phyloP scores from a whole-genome alignment of 2,888 invertebrate species.

The Hirtodrosophila cameraria region DNA sequence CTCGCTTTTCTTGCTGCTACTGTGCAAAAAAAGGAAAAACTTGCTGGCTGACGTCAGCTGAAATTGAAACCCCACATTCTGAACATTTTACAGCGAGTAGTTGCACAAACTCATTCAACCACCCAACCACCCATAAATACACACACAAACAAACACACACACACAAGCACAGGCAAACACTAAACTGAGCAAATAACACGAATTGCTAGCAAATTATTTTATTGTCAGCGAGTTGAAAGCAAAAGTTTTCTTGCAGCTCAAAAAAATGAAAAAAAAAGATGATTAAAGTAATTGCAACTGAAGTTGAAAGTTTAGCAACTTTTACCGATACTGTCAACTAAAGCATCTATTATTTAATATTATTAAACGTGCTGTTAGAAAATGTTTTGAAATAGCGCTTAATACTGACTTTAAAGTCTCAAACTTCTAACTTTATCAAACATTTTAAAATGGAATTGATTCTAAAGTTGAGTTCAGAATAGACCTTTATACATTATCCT shows the following conservation, averaged over 20 bases:
- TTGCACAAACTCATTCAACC: conserved; percentile 13
- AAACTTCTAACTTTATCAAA: too few relatives aligned
- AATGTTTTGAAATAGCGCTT: too few relatives aligned
- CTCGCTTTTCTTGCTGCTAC: conserved; percentile 1
- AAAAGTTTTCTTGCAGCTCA: conserved; percentile 24
- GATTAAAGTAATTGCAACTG: too few relatives aligned
- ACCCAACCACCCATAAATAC: conserved; percentile 7
- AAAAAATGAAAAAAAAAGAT: neutral
- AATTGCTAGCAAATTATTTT: conserved; percentile 20
- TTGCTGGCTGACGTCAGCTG: conserved; percentile 48
- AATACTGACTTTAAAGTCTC: too few relatives aligned
- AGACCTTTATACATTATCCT: too few relatives aligned
- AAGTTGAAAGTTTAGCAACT: too few relatives aligned
- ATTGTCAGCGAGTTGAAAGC: conserved; percentile 8
- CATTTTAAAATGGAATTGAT: too few relatives aligned
- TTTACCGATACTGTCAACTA: too few relatives aligned
- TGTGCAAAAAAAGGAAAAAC: conserved; percentile 16
- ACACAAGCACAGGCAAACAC: conserved; percentile 3
- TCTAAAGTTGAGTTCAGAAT: too few relatives aligned
- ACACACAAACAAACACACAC: conserved; percentile 2
- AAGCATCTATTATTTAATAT: too few relatives aligned
- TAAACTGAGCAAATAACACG: conserved; percentile 29
- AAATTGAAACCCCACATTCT: neutral
- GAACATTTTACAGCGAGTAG: conserved; percentile 8
- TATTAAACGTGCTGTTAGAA: too few relatives aligned